Base-by-base conservation (phyloP, 2,113 vertebrate species). In the Synodontis membranacea region DNA sequence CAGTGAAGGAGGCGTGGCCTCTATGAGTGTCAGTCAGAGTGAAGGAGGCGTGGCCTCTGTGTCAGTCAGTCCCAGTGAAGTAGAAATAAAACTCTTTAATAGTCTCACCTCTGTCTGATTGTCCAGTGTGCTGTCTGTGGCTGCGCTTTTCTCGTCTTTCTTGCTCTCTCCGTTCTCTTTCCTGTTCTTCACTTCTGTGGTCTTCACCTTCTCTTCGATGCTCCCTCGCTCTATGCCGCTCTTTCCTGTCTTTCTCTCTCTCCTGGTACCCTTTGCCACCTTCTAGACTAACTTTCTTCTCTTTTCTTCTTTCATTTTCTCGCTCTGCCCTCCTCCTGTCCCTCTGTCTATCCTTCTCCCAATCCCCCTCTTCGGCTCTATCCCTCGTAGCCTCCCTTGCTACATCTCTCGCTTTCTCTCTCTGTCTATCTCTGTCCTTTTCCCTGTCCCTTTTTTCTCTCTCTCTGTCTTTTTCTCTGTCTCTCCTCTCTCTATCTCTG, bases 61-160 rank as follows among this genome's bases (percentile, higher is more conserved):
- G 50, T 52, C 14, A 15, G 54, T 31, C 28, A 34, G 31, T 42
- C n/a, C 39, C 5, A n/a, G 23, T 34, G 4, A 66, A 82, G 60
- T 14, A 42, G 81, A 46, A 75, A 74, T 74, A 25, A 74, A 74
- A 8, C 8, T 72, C 39, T 46, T 75, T 1, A 7, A 46, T 28
- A 68, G 48, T 48, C 42, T 46, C 70, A 95, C 94, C 93, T 91
- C 83, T 87, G 52, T 92, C 93, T 79, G 75, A 92, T n/a, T 62
- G 62, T 74, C 90, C 92, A 21, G 85, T 88, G 76, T 84, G 86
- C 31, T 91, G 93, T 88, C 87, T 89, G 80, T 92, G 88, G 70
- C 66, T 76, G 3, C 87, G 91, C 84, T 75, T 60, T 46, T 87
- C 90, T 87, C 75, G 62, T 78, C 79, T 82, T 82, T 89, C 87